Percentiles rank a stretch among this genome's conserved stretches.
phyloP scores from a whole-genome alignment of 2,113 vertebrate genomes.

The Caretta caretta region DNA sequence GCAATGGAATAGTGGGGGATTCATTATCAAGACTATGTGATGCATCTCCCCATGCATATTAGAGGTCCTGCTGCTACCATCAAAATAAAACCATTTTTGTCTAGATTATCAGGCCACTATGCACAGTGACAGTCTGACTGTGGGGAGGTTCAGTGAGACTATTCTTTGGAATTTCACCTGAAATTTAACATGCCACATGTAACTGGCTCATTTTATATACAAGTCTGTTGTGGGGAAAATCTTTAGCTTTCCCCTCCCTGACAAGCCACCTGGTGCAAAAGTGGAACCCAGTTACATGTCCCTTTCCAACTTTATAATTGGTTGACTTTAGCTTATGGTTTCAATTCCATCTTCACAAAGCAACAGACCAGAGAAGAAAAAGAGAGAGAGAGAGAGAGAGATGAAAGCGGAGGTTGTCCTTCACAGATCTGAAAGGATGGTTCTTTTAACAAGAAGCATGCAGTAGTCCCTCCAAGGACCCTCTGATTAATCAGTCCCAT shows the following conservation, averaged over 20 bases:
- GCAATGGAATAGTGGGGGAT: neutral
- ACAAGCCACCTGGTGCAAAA: neutral
- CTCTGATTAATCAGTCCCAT: neutral
- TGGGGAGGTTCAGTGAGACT: neutral
- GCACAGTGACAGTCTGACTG: neutral
- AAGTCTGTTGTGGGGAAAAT: neutral
- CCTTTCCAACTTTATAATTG: neutral
- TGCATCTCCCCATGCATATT: neutral
- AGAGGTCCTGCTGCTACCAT: neutral
- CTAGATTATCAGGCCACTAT: neutral
- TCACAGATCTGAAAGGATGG: neutral
- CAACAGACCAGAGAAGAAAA: neutral
- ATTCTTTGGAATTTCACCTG: neutral
- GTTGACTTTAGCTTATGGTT: neutral
- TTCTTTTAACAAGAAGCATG: neutral
- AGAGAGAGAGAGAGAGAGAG: too few relatives aligned
- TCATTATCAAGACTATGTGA: neutral
- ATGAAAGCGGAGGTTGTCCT: neutral
- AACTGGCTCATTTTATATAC: neutral
- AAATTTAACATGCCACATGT: neutral
- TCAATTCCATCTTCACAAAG: neutral
- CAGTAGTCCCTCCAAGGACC: accelerated
- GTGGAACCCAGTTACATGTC: accelerated
- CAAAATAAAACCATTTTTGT: neutral
- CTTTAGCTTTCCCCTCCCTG: neutral